Conservation (phyloP, 2,113 vertebrate genomes). For the Nothoprocta perdicaria region DNA sequence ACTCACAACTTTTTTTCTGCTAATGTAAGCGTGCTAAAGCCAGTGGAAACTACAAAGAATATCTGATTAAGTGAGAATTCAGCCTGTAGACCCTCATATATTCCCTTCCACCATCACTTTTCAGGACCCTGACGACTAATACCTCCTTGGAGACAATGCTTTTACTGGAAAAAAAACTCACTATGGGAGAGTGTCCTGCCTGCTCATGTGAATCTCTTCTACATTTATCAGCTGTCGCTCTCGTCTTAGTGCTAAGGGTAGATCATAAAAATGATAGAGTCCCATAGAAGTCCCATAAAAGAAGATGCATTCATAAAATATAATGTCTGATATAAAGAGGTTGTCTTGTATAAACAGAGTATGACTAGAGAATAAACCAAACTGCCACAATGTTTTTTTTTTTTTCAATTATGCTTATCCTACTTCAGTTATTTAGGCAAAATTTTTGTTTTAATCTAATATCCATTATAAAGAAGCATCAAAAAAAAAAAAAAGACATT, state of each 20-base stretch:
- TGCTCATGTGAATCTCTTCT: neutral
- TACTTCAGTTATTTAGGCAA: neutral
- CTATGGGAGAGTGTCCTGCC: neutral
- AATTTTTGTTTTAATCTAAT: neutral
- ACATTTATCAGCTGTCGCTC: neutral
- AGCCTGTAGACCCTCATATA: neutral
- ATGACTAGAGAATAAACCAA: neutral
- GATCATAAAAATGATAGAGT: neutral
- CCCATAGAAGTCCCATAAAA: neutral
- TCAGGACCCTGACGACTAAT: constrained; percentile 6
- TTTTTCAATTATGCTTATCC: neutral
- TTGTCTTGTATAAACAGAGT: neutral
- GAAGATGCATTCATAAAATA: neutral
- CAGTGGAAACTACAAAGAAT: neutral
- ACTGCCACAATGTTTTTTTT: neutral
- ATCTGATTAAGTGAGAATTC: neutral
- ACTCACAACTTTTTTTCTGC: neutral
- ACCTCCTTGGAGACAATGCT: neutral
- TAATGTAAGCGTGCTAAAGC: neutral
- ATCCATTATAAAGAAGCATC: neutral
- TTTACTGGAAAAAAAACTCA: neutral
- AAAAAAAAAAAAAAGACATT: neutral
- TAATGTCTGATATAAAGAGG: neutral
- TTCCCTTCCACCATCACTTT: neutral
- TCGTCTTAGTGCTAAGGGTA: neutral